phyloP scores from a whole-genome alignment of 30 jellyfish, hydroid and myxozoan species.

The Hydractinia symbiolongicarpus region DNA sequence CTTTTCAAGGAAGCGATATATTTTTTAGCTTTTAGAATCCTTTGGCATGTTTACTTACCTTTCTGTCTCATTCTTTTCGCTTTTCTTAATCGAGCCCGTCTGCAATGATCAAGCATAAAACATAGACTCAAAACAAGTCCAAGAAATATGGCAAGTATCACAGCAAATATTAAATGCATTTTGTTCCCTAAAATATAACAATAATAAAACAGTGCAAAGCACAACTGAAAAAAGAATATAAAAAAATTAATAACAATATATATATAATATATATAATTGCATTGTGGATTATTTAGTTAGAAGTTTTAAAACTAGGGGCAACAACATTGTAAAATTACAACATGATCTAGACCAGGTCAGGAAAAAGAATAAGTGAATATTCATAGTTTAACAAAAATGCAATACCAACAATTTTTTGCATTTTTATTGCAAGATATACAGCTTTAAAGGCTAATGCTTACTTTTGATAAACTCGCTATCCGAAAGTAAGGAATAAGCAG shows the following conservation, averaged over 20 bases:
- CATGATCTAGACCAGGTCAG: too few relatives aligned
- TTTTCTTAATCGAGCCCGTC: constrained; percentile 47
- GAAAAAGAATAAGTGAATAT: too few relatives aligned
- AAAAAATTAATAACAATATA: too few relatives aligned
- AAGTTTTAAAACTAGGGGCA: too few relatives aligned
- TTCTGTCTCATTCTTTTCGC: constrained; percentile 32
- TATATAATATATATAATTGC: too few relatives aligned
- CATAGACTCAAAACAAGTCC: constrained; percentile 68
- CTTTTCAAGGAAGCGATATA: not conserved
- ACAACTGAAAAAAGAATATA: not conserved
- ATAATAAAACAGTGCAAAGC: not conserved
- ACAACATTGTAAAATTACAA: too few relatives aligned
- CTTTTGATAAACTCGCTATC: constrained; percentile 68
- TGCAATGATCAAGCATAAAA: constrained; percentile 77
- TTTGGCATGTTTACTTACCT: constrained; percentile 21
- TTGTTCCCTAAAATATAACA: constrained; percentile 46
- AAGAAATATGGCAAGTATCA: constrained; percentile 65
- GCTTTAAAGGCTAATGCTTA: not conserved
- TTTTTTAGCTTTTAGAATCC: not conserved
- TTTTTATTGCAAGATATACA: too few relatives aligned
- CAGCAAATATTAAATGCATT: constrained; percentile 66
- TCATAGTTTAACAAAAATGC: too few relatives aligned
- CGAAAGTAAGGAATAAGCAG: constrained; percentile 68
- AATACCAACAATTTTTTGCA: too few relatives aligned
- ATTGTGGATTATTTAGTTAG: too few relatives aligned